Conservation (phyloP, 2,797 vertebrate species). For the Cossypha niveicapilla region DNA sequence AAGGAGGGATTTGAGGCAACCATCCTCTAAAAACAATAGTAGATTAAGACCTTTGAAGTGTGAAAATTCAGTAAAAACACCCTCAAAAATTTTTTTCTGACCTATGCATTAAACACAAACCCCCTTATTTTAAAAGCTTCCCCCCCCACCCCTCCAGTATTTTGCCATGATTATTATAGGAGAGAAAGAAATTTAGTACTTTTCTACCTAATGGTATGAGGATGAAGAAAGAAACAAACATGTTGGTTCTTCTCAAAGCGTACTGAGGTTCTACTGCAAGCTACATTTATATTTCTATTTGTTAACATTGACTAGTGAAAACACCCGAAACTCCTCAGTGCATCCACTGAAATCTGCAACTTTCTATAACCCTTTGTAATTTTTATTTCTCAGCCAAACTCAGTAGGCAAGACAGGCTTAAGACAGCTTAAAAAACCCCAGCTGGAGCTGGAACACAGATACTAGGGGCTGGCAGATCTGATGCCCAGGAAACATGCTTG, state of each 20-base stretch:
- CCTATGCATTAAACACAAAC: background rate
- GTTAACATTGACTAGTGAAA: conserved; percentile 14
- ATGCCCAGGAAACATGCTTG: background rate
- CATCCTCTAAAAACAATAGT: background rate
- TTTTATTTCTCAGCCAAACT: background rate
- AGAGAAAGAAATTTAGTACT: background rate
- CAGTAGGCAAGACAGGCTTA: background rate
- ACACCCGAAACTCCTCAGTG: background rate
- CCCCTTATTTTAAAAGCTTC: background rate
- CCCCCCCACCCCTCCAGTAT: background rate
- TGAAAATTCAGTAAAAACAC: background rate
- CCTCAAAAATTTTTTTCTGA: rapidly evolving
- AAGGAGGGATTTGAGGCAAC: background rate
- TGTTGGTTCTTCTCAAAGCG: background rate
- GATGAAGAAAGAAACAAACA: background rate
- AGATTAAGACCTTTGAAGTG: background rate
- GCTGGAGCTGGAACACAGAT: background rate
- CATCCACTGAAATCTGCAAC: background rate
- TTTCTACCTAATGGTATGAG: background rate
- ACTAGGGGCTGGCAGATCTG: background rate
- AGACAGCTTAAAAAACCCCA: background rate
- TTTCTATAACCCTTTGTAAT: background rate
- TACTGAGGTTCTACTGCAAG: background rate
- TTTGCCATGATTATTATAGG: background rate
- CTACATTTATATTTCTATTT: background rate